Evolutionary conservation across 1,140 invertebrate species (phyloP).

Genomic region (Lasaia peninsularis): DNA sequence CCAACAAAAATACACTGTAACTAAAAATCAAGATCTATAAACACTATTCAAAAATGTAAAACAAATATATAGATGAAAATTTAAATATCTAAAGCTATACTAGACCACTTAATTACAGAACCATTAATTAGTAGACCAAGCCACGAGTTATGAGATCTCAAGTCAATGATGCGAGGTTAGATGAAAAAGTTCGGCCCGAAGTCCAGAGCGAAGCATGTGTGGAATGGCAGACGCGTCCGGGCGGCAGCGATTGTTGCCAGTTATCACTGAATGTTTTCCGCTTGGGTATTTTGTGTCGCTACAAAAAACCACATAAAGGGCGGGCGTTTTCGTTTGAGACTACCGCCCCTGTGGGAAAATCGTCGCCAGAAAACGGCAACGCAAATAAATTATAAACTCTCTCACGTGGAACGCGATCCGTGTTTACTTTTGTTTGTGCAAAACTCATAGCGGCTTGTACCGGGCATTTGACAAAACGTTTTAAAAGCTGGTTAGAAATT

Average conservation of each 20-base stretch:
- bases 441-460: conserved; percentile 30
- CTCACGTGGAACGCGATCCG: conserved; percentile 60
- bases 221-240: conserved; percentile 71
- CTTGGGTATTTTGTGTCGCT: conserved; percentile 66
- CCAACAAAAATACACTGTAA: no score
- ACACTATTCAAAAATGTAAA: no score
- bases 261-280: conserved; percentile 76
- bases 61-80: background rate
- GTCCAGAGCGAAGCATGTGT: conserved; percentile 58
- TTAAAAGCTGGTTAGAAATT: background rate
- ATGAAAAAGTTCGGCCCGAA: conserved; percentile 66
- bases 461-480: conserved; percentile 12
- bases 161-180: conserved; percentile 49
- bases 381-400: conserved; percentile 75
- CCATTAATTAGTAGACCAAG: conserved; percentile 34
- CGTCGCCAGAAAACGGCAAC: conserved; percentile 73
- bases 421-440: conserved; percentile 51
- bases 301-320: conserved; percentile 76
- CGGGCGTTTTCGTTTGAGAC: conserved; percentile 70
- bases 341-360: conserved; percentile 74
- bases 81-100: background rate
- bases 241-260: conserved; percentile 73
- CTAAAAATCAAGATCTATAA: no score
- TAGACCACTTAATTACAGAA: conserved; percentile 22
- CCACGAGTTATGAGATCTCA: conserved; percentile 32